Percentiles rank a stretch among this genome's conserved stretches.
phyloP scores from a whole-genome alignment of 2,888 invertebrate species.

The Flexamia atlantica region DNA sequence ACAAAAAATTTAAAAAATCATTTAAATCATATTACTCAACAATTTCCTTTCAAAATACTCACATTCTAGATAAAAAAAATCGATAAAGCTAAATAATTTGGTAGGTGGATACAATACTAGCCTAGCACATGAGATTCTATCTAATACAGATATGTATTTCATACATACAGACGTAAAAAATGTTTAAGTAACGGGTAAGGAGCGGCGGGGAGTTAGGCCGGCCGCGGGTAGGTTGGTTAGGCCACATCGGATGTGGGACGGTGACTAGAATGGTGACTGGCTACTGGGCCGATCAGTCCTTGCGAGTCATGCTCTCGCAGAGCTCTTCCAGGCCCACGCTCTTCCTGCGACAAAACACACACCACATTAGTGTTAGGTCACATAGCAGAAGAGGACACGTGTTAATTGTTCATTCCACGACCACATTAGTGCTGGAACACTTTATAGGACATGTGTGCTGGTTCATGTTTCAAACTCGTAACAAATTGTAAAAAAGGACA shows the following conservation, averaged over 20 bases:
- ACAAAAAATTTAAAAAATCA: no score
- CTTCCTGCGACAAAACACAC: conserved; percentile 56
- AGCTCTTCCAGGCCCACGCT: conserved; percentile 62
- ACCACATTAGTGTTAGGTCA: no score
- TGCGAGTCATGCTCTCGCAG: conserved; percentile 61
- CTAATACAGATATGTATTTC: conserved; percentile 28
- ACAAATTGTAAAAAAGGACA: no score
- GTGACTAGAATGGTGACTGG: conserved; percentile 48
- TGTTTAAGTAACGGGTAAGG: conserved; percentile 3
- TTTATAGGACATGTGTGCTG: no score
- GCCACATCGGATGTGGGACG: conserved; percentile 47
- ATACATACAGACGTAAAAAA: conserved; percentile 11
- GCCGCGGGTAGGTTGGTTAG: not conserved
- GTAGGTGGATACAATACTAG: not conserved
- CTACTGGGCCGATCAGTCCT: conserved; percentile 45
- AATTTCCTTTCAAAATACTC: not conserved
- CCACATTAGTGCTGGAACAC: no score
- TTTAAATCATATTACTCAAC: no score
- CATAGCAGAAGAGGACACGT: not conserved
- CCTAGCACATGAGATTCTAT: conserved; percentile 46
- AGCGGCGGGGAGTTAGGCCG: conserved; percentile 15
- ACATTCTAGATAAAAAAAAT: not conserved
- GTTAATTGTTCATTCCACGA: no score
- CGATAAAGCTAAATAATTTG: not conserved
- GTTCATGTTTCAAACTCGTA: no score